Evolutionary conservation across 2,888 invertebrate species (phyloP).

Genomic region (Chrysolina americana): DNA sequence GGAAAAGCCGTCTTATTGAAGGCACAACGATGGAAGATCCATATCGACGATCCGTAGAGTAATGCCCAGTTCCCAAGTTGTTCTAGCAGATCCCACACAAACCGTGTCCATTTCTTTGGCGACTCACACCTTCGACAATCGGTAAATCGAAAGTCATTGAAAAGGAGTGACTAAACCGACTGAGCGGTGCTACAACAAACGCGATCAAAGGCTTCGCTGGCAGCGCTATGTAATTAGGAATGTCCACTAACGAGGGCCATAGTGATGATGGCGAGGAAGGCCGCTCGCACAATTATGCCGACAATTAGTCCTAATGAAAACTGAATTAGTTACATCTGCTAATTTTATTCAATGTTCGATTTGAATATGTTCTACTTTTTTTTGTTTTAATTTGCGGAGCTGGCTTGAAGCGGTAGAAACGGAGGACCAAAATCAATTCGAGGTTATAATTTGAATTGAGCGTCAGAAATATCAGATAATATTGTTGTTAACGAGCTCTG

Average conservation of each 20-base stretch:
- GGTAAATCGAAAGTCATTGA: conserved; percentile 28
- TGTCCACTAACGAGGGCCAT: conserved; percentile 63
- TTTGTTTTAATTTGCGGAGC: too few relatives aligned
- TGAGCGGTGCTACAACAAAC: conserved; percentile 47
- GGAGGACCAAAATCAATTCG: background rate
- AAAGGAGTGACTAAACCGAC: conserved; percentile 25
- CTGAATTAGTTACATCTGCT: conserved; percentile 59
- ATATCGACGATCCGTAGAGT: too few relatives aligned
- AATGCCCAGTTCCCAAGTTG: background rate
- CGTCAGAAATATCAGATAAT: too few relatives aligned
- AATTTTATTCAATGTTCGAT: conserved; percentile 38
- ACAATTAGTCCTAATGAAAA: conserved; percentile 66
- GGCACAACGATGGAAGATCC: too few relatives aligned
- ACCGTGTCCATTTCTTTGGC: conserved; percentile 28
- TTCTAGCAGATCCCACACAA: background rate
- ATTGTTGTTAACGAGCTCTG: too few relatives aligned
- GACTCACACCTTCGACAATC: conserved; percentile 24
- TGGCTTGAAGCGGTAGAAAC: too few relatives aligned
- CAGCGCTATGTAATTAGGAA: conserved; percentile 66
- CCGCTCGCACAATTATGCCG: conserved; percentile 61
- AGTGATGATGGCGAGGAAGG: conserved; percentile 64
- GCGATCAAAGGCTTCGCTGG: conserved; percentile 54
- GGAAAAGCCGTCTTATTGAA: too few relatives aligned
- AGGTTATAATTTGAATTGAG: too few relatives aligned
- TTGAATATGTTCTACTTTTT: background rate